Evolutionary conservation across 2,797 vertebrate genomes (phyloP), one percentile per base, ranked within the genome.

Genomic region (Catostomus latipinnis): DNA sequence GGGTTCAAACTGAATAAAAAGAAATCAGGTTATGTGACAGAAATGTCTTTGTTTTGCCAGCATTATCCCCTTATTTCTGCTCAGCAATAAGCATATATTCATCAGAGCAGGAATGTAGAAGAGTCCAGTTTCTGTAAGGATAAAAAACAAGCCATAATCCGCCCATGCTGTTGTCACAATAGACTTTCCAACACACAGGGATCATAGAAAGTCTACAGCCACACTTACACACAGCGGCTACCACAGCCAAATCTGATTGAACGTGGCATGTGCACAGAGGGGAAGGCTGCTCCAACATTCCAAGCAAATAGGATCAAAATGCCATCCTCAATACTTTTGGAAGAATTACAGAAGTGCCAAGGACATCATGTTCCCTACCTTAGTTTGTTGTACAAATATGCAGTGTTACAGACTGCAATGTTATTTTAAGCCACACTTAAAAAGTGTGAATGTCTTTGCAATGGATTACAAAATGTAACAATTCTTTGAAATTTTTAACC

Each of bases 121-220:
- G 86, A 88, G 71, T 87, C 86, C 56, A 74, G 71, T 54, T 81
- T 53, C 54, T 82, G 84, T 84, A 87, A 83, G 5, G 52, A 73
- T 79, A 63, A 88, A 88, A 8, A 89, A 88, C 87, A 89, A 80
- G 46, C 83, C 78, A 87, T 89, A 86, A 85, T 61, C 60, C 66
- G 67, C 60, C 54, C 63, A 62, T 74, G 46, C 34, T 54, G 74
- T 1, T 75, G 60, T 63, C 78, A 85, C 82, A 68, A 70, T 57
- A 78, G 43, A 75, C 74, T 45, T 8, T 50, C 8, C 56, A 10
- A 5, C 65, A 14, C 50, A 46, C 9, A 58, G 49, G 49, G 48
- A 71, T 74, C 14, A 63, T 22, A 43, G 43, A 62, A 9, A 46
- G 46, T 78, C 52, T 71, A 48, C 68, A 70, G 57, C 22, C 49